phyloP scores from a whole-genome alignment of 1,140 invertebrate species.

The Caligus rogercresseyi region DNA sequence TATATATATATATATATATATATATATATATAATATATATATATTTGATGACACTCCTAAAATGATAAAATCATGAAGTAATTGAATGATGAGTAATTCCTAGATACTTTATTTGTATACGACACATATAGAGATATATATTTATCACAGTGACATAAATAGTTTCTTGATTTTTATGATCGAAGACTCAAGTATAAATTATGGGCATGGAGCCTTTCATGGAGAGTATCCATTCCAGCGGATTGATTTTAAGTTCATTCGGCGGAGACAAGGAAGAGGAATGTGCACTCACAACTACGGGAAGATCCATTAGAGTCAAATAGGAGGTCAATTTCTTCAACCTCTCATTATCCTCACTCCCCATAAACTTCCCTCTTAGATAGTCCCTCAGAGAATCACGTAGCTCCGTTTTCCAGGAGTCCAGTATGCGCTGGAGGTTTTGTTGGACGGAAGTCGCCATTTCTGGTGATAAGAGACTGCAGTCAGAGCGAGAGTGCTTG shows the following conservation, averaged over 20 bases:
- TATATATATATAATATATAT: too few relatives aligned
- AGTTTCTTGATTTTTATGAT: too few relatives aligned
- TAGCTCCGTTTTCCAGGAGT: background rate
- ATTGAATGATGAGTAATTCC: too few relatives aligned
- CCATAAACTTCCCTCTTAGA: background rate
- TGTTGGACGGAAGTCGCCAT: background rate
- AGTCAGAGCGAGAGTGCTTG: background rate
- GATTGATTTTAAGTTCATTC: background rate
- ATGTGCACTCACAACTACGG: too few relatives aligned
- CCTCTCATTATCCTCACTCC: background rate
- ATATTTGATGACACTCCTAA: too few relatives aligned
- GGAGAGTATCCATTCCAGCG: background rate
- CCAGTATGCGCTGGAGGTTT: background rate
- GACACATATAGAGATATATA: too few relatives aligned
- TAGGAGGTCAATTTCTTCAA: background rate
- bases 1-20: too few relatives aligned
- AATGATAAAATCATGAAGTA: too few relatives aligned
- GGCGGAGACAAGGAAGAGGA: background rate
- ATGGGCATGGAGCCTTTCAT: background rate
- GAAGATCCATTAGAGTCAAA: background rate
- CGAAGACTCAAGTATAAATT: too few relatives aligned
- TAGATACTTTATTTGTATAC: too few relatives aligned
- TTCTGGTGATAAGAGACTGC: background rate
- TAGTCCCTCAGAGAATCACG: background rate
- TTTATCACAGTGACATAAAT: too few relatives aligned